Percentiles rank a stretch among this genome's conserved stretches.
These are phyloP conservation scores for Trichonephila inaurata DNA, from an alignment of 1,140 invertebrate species.

Conservation along the genomic window DNA sequence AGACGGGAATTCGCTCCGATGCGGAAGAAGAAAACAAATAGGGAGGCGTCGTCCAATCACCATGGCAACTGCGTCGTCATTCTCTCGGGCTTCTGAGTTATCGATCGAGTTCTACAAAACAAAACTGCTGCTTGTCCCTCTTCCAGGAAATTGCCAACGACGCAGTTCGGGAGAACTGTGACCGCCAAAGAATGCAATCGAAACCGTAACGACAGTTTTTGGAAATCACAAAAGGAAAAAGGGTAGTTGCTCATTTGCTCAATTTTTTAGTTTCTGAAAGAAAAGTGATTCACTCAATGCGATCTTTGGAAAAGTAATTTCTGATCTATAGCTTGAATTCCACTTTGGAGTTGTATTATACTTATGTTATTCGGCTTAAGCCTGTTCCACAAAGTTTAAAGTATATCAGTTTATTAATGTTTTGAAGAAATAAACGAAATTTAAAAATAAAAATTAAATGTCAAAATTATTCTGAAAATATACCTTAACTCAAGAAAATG, in stretches of 20 bases:
- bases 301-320: background rate
- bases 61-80: conserved; percentile 62
- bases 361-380: too few relatives aligned
- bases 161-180: conserved; percentile 12
- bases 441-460: too few relatives aligned
- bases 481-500: too few relatives aligned
- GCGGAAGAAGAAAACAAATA: conserved; percentile 26
- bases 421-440: too few relatives aligned
- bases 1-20: background rate
- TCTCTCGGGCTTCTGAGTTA: conserved; percentile 69
- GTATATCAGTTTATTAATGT: too few relatives aligned
- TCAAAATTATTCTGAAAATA: too few relatives aligned
- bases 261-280: background rate
- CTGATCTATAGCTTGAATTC: background rate
- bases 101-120: conserved; percentile 58
- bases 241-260: background rate
- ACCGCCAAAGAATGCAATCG: conserved; percentile 13
- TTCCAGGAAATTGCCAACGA: conserved; percentile 59
- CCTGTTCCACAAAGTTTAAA: too few relatives aligned
- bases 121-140: background rate
- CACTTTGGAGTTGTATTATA: too few relatives aligned
- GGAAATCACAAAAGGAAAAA: background rate
- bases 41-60: conserved; percentile 64
- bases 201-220: conserved; percentile 12
- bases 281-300: background rate